Percentiles rank a stretch among this genome's conserved stretches.
Evolutionary conservation across 2,888 invertebrate genomes (phyloP).

Genomic region (Notodonta dromedarius): DNA sequence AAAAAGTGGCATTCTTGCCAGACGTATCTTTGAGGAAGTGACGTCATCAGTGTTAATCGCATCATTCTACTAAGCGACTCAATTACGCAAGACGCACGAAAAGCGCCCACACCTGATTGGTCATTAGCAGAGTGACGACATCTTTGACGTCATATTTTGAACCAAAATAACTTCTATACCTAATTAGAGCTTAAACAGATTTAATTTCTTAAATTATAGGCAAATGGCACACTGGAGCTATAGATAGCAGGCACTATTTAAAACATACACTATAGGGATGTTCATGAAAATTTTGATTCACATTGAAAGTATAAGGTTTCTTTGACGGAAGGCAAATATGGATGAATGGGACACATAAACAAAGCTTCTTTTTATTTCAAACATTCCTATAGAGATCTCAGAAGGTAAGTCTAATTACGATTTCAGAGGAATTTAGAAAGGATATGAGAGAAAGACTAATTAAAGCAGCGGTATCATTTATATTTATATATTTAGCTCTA

Average conservation of each 20-base stretch:
- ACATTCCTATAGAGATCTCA: background rate
- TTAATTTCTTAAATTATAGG: no score
- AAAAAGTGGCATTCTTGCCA: background rate
- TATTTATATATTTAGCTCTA: no score
- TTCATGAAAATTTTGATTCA: no score
- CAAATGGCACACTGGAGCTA: no score
- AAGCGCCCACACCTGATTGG: background rate
- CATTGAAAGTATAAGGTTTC: background rate
- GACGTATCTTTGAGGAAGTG: background rate
- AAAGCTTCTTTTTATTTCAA: background rate
- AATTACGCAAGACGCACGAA: background rate
- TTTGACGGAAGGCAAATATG: background rate
- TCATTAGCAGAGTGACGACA: background rate
- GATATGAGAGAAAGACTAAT: no score
- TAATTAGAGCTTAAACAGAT: no score
- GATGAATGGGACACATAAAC: background rate
- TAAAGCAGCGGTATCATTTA: no score
- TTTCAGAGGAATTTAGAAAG: no score
- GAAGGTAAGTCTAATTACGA: no score
- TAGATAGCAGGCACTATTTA: no score
- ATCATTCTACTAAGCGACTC: background rate
- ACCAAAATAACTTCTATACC: background rate
- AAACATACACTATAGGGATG: no score
- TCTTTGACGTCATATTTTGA: background rate
- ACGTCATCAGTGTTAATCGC: conserved; percentile 1